Conservation (phyloP, 2,888 invertebrate species). For the Papilio elwesi region DNA sequence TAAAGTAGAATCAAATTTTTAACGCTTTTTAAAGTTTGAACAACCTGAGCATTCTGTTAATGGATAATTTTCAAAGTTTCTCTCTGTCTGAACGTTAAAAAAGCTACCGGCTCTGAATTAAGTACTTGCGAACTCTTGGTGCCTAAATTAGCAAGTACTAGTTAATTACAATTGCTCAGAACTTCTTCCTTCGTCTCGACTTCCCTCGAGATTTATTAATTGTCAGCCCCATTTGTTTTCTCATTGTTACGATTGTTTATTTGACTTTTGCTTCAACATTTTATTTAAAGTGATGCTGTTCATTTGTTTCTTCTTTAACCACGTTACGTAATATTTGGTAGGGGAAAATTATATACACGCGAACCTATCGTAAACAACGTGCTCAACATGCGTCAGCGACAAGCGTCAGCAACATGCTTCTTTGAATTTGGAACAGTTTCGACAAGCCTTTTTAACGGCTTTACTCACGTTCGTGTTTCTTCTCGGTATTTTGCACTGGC, state of each 20-base stretch:
- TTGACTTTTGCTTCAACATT: constrained; percentile 15
- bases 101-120: constrained; percentile 38
- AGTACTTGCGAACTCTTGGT: constrained; percentile 50
- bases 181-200: constrained; percentile 46
- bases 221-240: constrained; percentile 40
- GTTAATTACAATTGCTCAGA: constrained; percentile 48
- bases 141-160: constrained; percentile 50
- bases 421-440: no score
- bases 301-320: background rate
- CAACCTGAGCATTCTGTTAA: constrained; percentile 14
- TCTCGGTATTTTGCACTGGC: no score
- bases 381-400: no score
- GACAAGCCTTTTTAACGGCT: no score
- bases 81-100: constrained; percentile 23
- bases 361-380: no score
- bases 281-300: background rate
- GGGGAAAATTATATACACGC: no score
- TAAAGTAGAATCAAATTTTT: constrained; percentile 1
- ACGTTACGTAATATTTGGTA: background rate
- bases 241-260: constrained; percentile 39
- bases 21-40: constrained; percentile 10
- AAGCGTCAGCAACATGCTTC: no score
- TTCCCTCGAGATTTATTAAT: constrained; percentile 48
- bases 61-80: constrained; percentile 29
- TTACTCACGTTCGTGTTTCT: no score